Evolutionary conservation across 2,113 vertebrate species (phyloP).

Genomic region (Mustelus asterias): DNA sequence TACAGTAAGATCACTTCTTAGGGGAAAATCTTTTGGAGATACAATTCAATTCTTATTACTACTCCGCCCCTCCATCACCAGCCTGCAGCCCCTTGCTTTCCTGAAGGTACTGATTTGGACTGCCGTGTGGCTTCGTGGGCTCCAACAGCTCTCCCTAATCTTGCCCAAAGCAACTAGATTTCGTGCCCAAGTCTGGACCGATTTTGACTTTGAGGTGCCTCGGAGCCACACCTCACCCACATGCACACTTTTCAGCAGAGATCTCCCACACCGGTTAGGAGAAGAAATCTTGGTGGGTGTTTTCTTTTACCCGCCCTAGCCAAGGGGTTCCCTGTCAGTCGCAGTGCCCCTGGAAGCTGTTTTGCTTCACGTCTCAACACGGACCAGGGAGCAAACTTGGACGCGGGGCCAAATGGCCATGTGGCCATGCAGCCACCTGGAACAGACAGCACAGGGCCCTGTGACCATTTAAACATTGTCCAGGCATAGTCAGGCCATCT

Average conservation of each 20-base stretch:
- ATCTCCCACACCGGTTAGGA: background rate
- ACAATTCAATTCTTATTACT: constrained; percentile 31
- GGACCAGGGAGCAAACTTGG: background rate
- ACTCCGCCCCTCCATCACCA: background rate
- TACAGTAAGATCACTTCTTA: constrained; percentile 27
- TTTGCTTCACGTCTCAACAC: background rate
- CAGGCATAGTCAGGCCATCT: background rate
- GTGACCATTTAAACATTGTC: background rate
- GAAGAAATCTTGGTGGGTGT: background rate
- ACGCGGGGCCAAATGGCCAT: background rate
- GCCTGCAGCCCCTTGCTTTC: background rate
- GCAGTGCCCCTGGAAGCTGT: background rate
- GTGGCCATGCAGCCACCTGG: background rate
- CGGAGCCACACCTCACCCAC: background rate
- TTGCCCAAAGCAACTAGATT: background rate
- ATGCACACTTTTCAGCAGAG: background rate
- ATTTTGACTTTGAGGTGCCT: background rate
- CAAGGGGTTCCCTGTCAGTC: background rate
- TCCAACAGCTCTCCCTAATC: no score
- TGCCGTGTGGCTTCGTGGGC: background rate
- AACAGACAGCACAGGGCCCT: background rate
- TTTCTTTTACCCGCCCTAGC: no score
- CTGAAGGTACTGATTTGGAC: background rate
- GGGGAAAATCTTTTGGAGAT: background rate
- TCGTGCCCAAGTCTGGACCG: background rate